These are phyloP conservation scores for Hippoglossus stenolepis DNA, from an alignment of 2,113 vertebrate species.

Conservation along the genomic window DNA sequence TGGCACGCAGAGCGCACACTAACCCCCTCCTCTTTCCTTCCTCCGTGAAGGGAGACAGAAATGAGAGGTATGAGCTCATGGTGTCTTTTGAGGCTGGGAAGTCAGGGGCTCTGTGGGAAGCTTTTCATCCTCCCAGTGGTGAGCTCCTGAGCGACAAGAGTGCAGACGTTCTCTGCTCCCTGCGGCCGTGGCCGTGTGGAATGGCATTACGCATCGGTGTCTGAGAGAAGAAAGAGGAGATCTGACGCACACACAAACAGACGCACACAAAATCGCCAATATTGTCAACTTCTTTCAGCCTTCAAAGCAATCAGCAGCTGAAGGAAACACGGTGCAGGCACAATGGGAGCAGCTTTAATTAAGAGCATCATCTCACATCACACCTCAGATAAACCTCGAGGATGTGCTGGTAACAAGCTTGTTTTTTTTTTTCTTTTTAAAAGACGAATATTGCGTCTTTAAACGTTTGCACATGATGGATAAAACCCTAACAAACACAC, in stretches of 20 bases:
- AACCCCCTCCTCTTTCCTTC: conserved; percentile 36
- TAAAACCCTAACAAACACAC: conserved; percentile 31
- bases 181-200: conserved; percentile 86
- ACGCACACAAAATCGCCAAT: conserved; percentile 45
- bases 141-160: conserved; percentile 92
- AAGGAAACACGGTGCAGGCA: conserved; percentile 59
- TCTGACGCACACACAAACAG: conserved; percentile 43
- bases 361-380: conserved; percentile 74
- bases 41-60: conserved; percentile 74
- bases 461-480: conserved; percentile 54
- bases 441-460: conserved; percentile 44
- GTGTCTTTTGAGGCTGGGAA: conserved; percentile 92
- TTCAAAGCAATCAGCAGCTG: conserved; percentile 70
- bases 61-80: conserved; percentile 97
- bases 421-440: conserved; percentile 48
- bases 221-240: conserved; percentile 37
- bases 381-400: conserved; percentile 69
- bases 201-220: conserved; percentile 84
- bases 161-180: conserved; percentile 92
- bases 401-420: conserved; percentile 69
- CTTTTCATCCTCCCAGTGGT: conserved; percentile 99
- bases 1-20: conserved; percentile 13
- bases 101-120: conserved; percentile 94
- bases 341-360: conserved; percentile 80
- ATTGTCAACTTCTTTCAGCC: conserved; percentile 71